phyloP scores from a whole-genome alignment of 2,113 vertebrate genomes.

The Epinephelus cyanopodus region DNA sequence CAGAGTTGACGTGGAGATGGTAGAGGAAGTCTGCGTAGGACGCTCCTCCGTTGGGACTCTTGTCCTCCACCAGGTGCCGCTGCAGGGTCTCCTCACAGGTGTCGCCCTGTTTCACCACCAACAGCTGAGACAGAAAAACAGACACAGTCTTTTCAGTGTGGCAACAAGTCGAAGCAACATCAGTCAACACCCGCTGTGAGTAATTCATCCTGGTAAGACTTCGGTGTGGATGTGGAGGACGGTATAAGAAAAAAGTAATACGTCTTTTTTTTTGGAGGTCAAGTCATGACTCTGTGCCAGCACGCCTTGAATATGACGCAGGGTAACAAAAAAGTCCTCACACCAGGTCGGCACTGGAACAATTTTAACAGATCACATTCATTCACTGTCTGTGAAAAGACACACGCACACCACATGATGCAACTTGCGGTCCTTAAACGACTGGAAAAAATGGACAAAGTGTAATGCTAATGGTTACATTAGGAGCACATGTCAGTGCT shows the following conservation, averaged over 20 bases:
- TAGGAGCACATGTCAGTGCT: too few relatives aligned
- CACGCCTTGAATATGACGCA: neutral
- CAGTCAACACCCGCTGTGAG: neutral
- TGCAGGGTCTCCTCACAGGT: conserved; percentile 83
- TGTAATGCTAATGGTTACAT: neutral
- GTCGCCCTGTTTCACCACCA: conserved; percentile 84
- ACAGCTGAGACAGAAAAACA: conserved; percentile 69
- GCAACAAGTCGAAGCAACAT: neutral
- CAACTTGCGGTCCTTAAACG: neutral
- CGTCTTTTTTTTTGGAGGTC: too few relatives aligned
- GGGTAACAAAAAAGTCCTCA: too few relatives aligned
- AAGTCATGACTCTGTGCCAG: neutral
- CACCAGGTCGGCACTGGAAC: neutral
- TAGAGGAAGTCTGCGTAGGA: conserved; percentile 87
- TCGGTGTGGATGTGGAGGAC: neutral
- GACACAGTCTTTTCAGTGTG: neutral
- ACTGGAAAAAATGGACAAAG: neutral
- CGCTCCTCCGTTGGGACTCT: conserved; percentile 86
- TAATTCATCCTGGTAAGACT: neutral
- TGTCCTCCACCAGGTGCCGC: conserved; percentile 86
- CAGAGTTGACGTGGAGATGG: conserved; percentile 84
- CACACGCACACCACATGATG: neutral
- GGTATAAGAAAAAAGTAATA: neutral
- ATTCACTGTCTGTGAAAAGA: neutral
- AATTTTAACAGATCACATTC: neutral